phyloP scores from a whole-genome alignment of 2,888 invertebrate species.

The Pammene fasciana region DNA sequence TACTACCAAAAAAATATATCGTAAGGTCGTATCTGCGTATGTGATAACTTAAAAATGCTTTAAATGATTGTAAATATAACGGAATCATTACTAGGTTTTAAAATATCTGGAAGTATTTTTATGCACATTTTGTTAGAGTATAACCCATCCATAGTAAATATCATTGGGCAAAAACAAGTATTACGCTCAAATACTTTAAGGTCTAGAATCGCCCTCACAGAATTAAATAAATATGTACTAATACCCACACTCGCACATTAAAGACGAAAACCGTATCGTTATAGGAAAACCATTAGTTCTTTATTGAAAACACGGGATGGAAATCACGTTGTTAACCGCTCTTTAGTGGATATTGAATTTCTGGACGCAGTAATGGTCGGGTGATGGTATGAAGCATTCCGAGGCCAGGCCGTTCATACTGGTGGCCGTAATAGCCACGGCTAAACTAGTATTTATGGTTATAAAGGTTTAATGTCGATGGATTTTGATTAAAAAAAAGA shows the following conservation, averaged over 20 bases:
- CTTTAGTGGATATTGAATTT: constrained; percentile 31
- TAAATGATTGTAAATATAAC: too few species aligned
- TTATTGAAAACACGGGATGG: constrained; percentile 15
- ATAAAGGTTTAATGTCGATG: neutral
- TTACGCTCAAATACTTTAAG: too few species aligned
- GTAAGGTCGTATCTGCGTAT: too few species aligned
- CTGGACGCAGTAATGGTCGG: constrained; percentile 24
- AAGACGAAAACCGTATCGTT: neutral
- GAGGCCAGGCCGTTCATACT: neutral
- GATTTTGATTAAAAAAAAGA: too few species aligned
- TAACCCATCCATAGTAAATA: too few species aligned
- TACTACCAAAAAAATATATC: too few species aligned
- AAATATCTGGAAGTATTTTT: neutral
- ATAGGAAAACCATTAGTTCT: constrained; percentile 8
- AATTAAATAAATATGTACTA: neutral
- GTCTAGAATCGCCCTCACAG: neutral
- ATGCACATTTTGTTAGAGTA: too few species aligned
- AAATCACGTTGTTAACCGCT: constrained; percentile 20
- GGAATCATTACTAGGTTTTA: too few species aligned
- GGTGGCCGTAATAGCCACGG: neutral
- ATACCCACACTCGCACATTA: neutral
- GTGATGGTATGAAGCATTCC: constrained; percentile 23
- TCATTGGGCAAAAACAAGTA: too few species aligned
- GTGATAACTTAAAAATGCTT: too few species aligned
- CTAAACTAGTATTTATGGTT: neutral